Base-by-base conservation (phyloP, 30 jellyfish, hydroid and myxozoan genomes). In the Turritopsis rubra region DNA sequence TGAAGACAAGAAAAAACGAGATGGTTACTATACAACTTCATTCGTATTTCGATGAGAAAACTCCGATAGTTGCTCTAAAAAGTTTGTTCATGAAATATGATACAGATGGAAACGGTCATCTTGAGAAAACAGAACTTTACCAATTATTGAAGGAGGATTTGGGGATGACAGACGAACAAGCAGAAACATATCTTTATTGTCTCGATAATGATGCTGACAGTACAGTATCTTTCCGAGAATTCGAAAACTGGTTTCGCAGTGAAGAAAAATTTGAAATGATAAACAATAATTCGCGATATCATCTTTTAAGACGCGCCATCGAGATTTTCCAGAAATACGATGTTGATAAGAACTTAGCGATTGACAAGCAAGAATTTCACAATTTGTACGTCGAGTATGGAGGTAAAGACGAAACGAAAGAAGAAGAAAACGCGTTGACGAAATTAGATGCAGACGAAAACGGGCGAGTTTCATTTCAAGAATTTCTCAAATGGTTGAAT, bases 81-180 rank as follows among this genome's bases (percentile, higher is more conserved):
- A 80, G 87, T 54, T 29, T 80, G 41, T 80, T 80, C 20, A 1
- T 22, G 65, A 80, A 52, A 27, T 80, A 80, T 29, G 82, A 65
- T 22, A 26, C 53, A 26, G 65, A 80, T 54, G 60, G 87, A 65
- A 30, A 80, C 29, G 66, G 79, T 21, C 41, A 29, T 22, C 53
- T 80, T 17, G 60, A 25, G 18, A 0, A 31, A 22, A 52, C 52
- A 20, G 87, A 80, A 52, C 24, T 76, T 28, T 18, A 22, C 41
- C 4, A 28, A 25, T 28, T 76, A 65, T 76, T 76, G 22, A 76
- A 65, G 27, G 79, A 65, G 22, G 87, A 80, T 80, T 26, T 80
- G 52, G 87, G 87, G 1, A 24, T 80, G 28, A 80, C 66, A 52
- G 87, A 54, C 7, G 87, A 52, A 52, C 87, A 80, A 25, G 81